Base-by-base conservation (phyloP, 2,888 invertebrate genomes). In the Petrolisthes manimaculis region DNA sequence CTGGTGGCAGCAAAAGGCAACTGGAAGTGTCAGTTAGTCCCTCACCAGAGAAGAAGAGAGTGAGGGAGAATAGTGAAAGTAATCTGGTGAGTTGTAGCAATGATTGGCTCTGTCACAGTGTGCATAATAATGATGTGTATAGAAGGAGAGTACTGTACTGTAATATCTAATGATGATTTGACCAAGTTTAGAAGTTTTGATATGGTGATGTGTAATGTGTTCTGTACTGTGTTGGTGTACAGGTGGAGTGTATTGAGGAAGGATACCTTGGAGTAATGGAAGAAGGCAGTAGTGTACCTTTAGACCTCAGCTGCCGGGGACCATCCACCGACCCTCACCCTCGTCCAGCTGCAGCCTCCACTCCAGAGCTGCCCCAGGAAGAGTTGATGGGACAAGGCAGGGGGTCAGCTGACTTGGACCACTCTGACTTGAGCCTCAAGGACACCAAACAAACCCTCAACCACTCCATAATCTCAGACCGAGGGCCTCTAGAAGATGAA, bases 401-500 rank as follows among this genome's bases (percentile, higher is more conserved):
- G 37, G 71, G 71, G n/a, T n/a, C 12, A 61, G 18, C 67, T 9
- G 67, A 61, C 18, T 61, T 61, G 67, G 67, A 61, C 18, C 67
- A 61, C 9, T 14, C 67, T 18, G 18, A 18, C 18, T 9, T 18
- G 67, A n/a, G 71, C 71, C 21, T n/a, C 21, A 21, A 2, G 21
- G 21, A n/a, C 21, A 9, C 71, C 86, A 71, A 69, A 81, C 53
- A 71, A 18, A 71, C 14, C 71, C 83, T 67, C 9, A 55, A 37
- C 55, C 71, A 55, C 51, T 53, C 61, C n/a, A 12, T 24, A 14
- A 24, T 53, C 18, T 54, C 87, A 9, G 89, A 90, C 4, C 82
- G 89, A 5, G 84, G 89, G 21, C 86, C 87, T 0, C 51, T 88
- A 8, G 90, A 90, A 55, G 89, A 89, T 18, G 90, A 90, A 37